Evolutionary conservation across 1,140 invertebrate genomes (phyloP).

Genomic region (Drosophila pectinifera): DNA sequence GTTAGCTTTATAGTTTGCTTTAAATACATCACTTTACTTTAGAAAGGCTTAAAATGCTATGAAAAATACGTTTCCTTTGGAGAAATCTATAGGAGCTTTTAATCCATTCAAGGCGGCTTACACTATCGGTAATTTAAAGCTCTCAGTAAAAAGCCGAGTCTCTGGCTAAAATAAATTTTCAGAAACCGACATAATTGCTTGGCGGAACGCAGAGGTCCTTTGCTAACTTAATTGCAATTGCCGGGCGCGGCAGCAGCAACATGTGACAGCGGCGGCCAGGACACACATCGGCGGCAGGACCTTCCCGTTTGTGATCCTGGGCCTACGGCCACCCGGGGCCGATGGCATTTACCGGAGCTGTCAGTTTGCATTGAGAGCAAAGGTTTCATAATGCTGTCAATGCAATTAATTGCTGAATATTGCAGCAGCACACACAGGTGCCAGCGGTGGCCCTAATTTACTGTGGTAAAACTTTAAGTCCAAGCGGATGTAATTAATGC

Average conservation of each 20-base stretch:
- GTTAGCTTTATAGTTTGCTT: too few species aligned
- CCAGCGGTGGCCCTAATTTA: conserved; percentile 2
- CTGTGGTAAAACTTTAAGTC: not conserved
- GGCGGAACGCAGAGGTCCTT: conserved; percentile 44
- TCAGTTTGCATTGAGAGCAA: conserved; percentile 67
- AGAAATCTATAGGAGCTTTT: too few species aligned
- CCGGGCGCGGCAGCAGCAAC: conserved; percentile 23
- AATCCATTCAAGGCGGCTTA: not conserved
- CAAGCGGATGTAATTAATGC: conserved; percentile 12
- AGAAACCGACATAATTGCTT: conserved; percentile 51
- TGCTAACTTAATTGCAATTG: conserved; percentile 71
- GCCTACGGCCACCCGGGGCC: conserved; percentile 20
- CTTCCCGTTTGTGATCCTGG: conserved; percentile 12
- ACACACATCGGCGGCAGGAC: conserved; percentile 32
- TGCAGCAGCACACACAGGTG: conserved; percentile 9
- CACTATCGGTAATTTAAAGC: not conserved
- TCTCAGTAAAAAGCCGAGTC: not conserved
- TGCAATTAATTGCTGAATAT: conserved; percentile 81
- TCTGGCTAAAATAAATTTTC: not conserved
- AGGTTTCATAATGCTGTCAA: conserved; percentile 76
- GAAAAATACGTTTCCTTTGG: too few species aligned
- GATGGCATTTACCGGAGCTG: conserved; percentile 62
- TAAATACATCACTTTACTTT: too few species aligned
- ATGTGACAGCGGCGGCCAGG: conserved; percentile 16
- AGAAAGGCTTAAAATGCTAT: too few species aligned